Evolutionary conservation across 2,113 vertebrate species (phyloP).

Genomic region (Carassius carassius): DNA sequence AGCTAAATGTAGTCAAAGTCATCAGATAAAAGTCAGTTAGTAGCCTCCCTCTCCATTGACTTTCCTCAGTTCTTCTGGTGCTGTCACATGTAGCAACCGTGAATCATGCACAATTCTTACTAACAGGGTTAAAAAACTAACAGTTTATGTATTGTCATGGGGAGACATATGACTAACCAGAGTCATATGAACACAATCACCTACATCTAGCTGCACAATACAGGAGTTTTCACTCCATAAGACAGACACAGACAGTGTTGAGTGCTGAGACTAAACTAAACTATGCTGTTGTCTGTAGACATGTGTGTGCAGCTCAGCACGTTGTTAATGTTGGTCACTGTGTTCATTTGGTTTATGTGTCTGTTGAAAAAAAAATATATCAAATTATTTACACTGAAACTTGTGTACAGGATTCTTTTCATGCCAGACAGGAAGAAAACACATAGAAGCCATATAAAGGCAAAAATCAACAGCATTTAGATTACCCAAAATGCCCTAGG

Average conservation of each 20-base stretch:
- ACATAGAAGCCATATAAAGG: too few relatives aligned
- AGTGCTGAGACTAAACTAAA: not conserved
- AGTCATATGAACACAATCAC: not conserved
- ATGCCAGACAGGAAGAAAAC: too few relatives aligned
- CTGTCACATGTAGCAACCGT: not conserved
- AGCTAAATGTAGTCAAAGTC: not conserved
- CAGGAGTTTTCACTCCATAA: not conserved
- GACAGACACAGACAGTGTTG: not conserved
- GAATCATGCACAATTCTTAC: not conserved
- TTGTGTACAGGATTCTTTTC: too few relatives aligned
- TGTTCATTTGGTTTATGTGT: not conserved
- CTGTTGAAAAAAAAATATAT: too few relatives aligned
- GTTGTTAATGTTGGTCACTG: not conserved
- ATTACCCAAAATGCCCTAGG: too few relatives aligned
- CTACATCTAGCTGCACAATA: not conserved
- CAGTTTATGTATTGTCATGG: not conserved
- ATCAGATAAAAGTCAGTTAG: not conserved
- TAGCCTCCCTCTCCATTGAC: not conserved
- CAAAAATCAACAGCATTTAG: too few relatives aligned
- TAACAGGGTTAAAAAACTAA: too few relatives aligned
- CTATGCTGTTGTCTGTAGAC: not conserved
- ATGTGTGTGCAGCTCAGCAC: not conserved
- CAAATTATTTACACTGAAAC: not conserved
- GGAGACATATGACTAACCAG: not conserved
- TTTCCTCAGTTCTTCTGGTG: not conserved